Evolutionary conservation across 2,888 invertebrate genomes (phyloP).

Genomic region (Lithophane leautieri): DNA sequence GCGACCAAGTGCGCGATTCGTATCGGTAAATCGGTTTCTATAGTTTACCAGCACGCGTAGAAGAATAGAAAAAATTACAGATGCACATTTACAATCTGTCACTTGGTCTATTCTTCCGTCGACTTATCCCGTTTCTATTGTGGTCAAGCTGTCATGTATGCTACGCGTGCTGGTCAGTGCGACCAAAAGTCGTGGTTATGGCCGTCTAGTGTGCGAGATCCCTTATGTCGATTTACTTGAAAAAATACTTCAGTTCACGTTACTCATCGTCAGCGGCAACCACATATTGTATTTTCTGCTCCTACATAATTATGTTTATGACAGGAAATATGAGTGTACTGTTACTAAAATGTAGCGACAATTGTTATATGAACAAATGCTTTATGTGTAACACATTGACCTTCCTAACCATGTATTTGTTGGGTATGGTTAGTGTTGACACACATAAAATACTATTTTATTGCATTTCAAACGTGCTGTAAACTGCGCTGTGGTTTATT

Average conservation of each 20-base stretch:
- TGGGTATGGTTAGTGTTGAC: constrained; percentile 79
- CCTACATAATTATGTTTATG: constrained; percentile 45
- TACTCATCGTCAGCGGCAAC: constrained; percentile 22
- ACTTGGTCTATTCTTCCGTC: too few relatives aligned
- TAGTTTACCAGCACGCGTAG: too few relatives aligned
- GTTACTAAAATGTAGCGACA: constrained; percentile 55
- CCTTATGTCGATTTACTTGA: constrained; percentile 10
- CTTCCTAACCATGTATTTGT: constrained; percentile 65
- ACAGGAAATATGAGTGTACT: constrained; percentile 55
- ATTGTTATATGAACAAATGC: constrained; percentile 59
- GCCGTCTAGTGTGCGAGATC: too few relatives aligned
- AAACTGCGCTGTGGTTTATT: constrained; percentile 47
- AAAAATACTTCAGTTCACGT: constrained; percentile 23
- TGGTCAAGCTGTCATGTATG: too few relatives aligned
- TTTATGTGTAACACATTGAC: constrained; percentile 62
- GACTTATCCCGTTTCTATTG: too few relatives aligned
- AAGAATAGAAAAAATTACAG: too few relatives aligned
- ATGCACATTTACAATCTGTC: too few relatives aligned
- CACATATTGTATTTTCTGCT: constrained; percentile 23
- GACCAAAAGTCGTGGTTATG: too few relatives aligned
- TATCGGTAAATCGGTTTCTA: too few relatives aligned
- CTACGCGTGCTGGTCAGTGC: too few relatives aligned
- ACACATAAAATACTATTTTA: constrained; percentile 64
- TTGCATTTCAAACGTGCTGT: constrained; percentile 48
- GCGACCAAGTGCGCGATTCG: too few relatives aligned